Evolutionary conservation across 2,888 invertebrate genomes (phyloP).

Genomic region (Synergus itoensis): DNA sequence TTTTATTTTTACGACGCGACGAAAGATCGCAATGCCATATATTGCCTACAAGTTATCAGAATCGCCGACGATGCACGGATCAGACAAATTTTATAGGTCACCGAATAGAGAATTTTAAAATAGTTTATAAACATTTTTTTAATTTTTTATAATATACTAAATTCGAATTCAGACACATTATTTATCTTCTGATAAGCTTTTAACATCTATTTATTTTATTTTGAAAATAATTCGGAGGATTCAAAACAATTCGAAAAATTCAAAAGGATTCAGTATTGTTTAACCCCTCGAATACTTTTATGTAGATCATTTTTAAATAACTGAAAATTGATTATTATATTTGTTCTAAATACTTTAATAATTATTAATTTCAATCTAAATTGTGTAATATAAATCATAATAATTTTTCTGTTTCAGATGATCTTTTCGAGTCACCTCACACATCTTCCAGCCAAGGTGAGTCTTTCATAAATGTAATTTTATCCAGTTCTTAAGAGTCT

Average conservation of each 20-base stretch:
- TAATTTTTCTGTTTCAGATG: constrained; percentile 65
- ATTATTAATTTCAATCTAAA: neutral
- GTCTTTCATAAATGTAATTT: constrained; percentile 54
- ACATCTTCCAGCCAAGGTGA: constrained; percentile 65
- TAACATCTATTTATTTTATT: too few species aligned
- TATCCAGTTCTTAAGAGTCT: constrained; percentile 50
- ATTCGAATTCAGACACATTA: too few species aligned
- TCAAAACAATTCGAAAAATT: too few species aligned
- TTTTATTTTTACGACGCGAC: constrained; percentile 47
- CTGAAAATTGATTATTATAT: too few species aligned
- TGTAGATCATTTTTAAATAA: too few species aligned
- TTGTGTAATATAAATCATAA: neutral
- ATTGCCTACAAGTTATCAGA: constrained; percentile 50
- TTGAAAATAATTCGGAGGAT: too few species aligned
- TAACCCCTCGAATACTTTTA: too few species aligned
- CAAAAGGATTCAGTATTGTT: too few species aligned
- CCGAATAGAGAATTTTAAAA: neutral
- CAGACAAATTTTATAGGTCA: neutral
- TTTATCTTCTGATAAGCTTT: too few species aligned
- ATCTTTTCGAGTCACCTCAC: constrained; percentile 68
- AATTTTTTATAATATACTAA: too few species aligned
- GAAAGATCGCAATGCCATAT: constrained; percentile 45
- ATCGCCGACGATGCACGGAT: constrained; percentile 37
- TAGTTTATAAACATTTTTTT: neutral
- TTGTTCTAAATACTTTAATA: too few species aligned